Evolutionary conservation across 2,888 invertebrate species (phyloP).

Genomic region (Periphyllus acericola): DNA sequence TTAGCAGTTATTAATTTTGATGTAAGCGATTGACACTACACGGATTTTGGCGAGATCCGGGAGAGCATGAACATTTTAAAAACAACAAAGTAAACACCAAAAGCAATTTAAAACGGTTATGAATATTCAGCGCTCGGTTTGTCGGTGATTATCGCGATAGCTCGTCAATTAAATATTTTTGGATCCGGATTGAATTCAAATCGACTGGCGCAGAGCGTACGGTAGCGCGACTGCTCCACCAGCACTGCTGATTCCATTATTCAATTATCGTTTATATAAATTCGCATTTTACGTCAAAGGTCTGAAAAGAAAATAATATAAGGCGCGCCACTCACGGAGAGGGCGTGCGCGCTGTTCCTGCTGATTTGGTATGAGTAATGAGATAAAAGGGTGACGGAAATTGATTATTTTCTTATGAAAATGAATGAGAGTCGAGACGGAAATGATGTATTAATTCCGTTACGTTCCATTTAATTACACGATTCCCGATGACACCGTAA

Average conservation of each 20-base stretch:
- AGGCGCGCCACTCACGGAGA: background rate
- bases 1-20: no score
- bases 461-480: background rate
- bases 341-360: background rate
- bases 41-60: no score
- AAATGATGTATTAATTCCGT: background rate
- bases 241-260: background rate
- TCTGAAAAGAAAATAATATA: background rate
- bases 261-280: background rate
- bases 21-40: no score
- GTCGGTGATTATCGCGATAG: background rate
- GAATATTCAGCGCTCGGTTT: no score
- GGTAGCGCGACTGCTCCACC: background rate
- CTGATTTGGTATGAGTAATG: constrained; percentile 10
- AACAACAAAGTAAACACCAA: no score
- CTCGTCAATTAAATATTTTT: background rate
- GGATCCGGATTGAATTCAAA: background rate
- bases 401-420: constrained; percentile 25
- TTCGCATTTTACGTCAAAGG: background rate
- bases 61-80: no score
- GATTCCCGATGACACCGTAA: background rate
- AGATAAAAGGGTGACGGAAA: background rate
- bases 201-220: background rate
- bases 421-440: background rate
- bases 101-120: no score